Evolutionary conservation across 1,140 invertebrate genomes (phyloP), one percentile per base, ranked within the genome.

Genomic region (Brachystomella parvula): DNA sequence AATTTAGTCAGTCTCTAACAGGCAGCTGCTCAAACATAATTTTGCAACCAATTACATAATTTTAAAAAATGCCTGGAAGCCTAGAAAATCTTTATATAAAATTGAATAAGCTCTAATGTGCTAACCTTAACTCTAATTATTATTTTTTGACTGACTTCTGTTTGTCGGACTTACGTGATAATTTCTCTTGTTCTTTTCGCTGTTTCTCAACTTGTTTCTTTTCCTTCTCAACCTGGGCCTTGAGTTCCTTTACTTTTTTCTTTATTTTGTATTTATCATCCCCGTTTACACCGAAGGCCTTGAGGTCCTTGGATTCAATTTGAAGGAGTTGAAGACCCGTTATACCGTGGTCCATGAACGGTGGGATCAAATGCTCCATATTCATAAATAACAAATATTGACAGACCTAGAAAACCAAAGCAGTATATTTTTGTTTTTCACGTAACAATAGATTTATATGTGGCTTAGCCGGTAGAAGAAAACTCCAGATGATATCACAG

Each of bases 241-340:
- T 86, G 39, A 94, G 81, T 74, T 94, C 91, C 79, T 94, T 94
- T 49, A 95, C 82, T 75, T 91, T 91, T 53, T 91, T 85, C 77
- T 95, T 95, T 68, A 95, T 80, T 65, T 87, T 82, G 64, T 84
- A 83, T 70, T 92, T 90, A 76, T 94, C 89, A 53, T 91, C 88
- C 3, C 85, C 84, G 56, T 80, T 81, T 32, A 94, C 84, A 29
- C 90, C 90, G 39, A 94, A 81, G 65, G 85, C 83, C 82, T 96
- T 96, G 39, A 96, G 83, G 78, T 92, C 90, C 24, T 89, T 84
- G 0, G 90, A 90, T 74, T 93, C 92, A 30, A 96, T 80, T 66
- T 86, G 83, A 29, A 96, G 76, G 26, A 97, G 80, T 56, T 87
- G 85, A 28, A 84, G 81, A 12, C 94, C 94, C 75, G 89, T 88